Percentiles rank a stretch among this genome's conserved stretches.
Evolutionary conservation across 1,140 invertebrate genomes (phyloP).

Genomic region (Drosophila repletoides): DNA sequence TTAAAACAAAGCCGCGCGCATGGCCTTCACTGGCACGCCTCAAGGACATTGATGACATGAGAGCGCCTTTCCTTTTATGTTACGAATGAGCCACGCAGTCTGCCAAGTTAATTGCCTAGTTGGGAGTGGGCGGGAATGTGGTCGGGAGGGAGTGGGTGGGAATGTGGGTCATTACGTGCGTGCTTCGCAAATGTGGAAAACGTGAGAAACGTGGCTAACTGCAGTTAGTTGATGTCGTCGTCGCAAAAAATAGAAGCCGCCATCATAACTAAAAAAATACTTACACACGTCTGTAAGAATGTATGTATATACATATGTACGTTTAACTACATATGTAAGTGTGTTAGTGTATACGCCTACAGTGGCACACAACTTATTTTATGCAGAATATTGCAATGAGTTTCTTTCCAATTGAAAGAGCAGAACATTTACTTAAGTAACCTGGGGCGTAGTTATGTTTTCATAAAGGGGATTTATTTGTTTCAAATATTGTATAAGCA

Average conservation of each 20-base stretch:
- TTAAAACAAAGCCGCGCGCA: background rate
- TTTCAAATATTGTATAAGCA: no score
- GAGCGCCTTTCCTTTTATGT: constrained; percentile 21
- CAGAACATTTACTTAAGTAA: no score
- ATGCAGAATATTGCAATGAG: no score
- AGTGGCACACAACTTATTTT: no score
- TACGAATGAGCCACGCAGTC: constrained; percentile 52
- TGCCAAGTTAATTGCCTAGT: constrained; percentile 51
- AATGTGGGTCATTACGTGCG: constrained; percentile 40
- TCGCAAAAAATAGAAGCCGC: constrained; percentile 34
- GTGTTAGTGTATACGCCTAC: no score
- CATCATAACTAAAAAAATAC: constrained; percentile 16
- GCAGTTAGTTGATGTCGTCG: constrained; percentile 7
- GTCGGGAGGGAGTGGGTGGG: constrained; percentile 33
- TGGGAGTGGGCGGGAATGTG: constrained; percentile 12
- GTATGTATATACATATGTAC: background rate
- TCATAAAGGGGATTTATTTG: no score
- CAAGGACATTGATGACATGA: constrained; percentile 49
- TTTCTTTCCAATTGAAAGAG: no score
- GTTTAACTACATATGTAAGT: background rate
- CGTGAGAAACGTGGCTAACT: constrained; percentile 41
- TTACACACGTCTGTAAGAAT: background rate
- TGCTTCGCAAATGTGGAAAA: constrained; percentile 31
- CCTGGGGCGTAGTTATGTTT: no score
- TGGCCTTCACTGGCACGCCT: constrained; percentile 41